These are phyloP conservation scores for Drosophila kikkawai DNA, from an alignment of 1,140 invertebrate species.

Conservation along the genomic window DNA sequence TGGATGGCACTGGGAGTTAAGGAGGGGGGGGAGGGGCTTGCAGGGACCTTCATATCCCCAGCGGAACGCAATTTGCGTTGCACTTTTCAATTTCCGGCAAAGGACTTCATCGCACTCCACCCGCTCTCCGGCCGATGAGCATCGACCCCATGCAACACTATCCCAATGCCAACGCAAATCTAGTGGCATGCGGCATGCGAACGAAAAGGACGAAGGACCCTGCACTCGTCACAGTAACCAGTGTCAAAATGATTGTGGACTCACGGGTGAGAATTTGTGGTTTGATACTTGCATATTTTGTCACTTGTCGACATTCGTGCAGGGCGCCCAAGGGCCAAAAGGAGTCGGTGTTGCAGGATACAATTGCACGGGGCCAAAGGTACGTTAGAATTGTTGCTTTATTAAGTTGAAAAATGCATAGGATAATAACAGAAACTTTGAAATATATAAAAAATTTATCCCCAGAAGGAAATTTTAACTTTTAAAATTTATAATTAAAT, in stretches of 20 bases:
- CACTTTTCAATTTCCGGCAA: constrained; percentile 80
- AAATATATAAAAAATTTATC: background rate
- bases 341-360: constrained; percentile 2
- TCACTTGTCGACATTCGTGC: constrained; percentile 70
- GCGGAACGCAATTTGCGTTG: constrained; percentile 81
- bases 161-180: constrained; percentile 70
- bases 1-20: background rate
- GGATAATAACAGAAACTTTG: background rate
- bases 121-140: constrained; percentile 1
- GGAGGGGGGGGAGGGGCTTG: background rate
- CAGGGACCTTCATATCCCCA: constrained; percentile 28
- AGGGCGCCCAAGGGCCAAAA: background rate
- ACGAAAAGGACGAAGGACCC: constrained; percentile 18
- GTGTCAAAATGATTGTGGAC: constrained; percentile 84
- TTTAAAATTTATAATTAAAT: background rate
- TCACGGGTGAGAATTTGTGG: constrained; percentile 82
- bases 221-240: constrained; percentile 63
- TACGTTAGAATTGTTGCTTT: background rate
- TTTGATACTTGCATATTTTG: constrained; percentile 84
- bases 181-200: constrained; percentile 49
- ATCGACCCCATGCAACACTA: constrained; percentile 67
- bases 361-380: background rate
- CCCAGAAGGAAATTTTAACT: background rate
- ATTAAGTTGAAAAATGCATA: background rate
- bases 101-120: constrained; percentile 58